Evolutionary conservation across 1,140 invertebrate species (phyloP), one percentile per base, ranked within the genome.

Genomic region (Drosophila pachea): DNA sequence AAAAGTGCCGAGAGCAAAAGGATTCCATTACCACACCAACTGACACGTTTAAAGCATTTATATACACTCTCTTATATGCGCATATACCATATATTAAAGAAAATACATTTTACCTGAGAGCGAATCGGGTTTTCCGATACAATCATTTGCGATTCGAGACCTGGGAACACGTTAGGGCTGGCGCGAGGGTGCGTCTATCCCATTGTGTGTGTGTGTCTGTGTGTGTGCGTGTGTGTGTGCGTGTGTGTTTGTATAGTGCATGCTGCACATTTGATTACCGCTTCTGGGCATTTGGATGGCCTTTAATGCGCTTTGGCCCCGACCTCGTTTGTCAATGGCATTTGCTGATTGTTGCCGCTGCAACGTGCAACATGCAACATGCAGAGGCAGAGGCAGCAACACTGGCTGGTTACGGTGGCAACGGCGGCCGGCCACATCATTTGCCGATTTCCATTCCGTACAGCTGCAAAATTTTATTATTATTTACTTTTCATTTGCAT

Each of bases 211-310:
- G n/a, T 11, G 42, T 31, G 7, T 54, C 7, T 14, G 4, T 14
- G 35, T 8, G 53, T 65, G 6, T 31, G 29, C 14, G 3, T 38
- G 7, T 64, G 14, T 55, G 29, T 33, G 38, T 9, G 33, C 35
- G 14, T 43, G 36, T 62, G 35, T 43, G 43, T 42, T 14, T 56
- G 31, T 64, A 16, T 52, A 2, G 14, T 36, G 58, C 50, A 45
- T 50, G 60, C 61, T 66, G 71, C 68, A 75, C 75, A 73, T 78
- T 83, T 73, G 78, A 83, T 84, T 83, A 78, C 76, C 48, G 49
- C 64, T 64, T 33, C 32, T 38, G 68, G 63, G 59, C 60, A 70
- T 43, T 50, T 68, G 55, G 9, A 62, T 58, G 52, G 60, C 43
- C 45, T 56, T 63, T 78, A 84, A 83, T 84, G 79, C 68, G 68